These are phyloP conservation scores for Lophius piscatorius DNA, from an alignment of 2,113 vertebrate species.

Conservation along the genomic window DNA sequence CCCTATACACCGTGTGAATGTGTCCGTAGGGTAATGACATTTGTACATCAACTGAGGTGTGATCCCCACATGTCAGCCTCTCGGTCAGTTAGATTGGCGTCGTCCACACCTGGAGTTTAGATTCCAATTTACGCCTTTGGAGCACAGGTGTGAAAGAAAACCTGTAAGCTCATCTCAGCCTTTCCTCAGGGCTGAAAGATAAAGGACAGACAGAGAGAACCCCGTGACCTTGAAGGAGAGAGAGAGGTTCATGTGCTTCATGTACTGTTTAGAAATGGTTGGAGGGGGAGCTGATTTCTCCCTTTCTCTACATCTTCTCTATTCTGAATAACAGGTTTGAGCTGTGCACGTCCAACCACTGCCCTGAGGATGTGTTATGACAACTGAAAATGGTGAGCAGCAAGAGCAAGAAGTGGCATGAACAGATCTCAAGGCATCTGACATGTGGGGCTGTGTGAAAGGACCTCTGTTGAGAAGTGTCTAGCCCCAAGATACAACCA, in stretches of 20 bases:
- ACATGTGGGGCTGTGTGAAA: conserved; percentile 71
- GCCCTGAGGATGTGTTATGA: conserved; percentile 79
- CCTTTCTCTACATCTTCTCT: conserved; percentile 15
- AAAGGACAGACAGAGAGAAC: conserved; percentile 73
- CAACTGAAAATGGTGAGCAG: conserved; percentile 73
- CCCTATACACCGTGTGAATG: no score
- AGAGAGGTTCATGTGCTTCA: conserved; percentile 26
- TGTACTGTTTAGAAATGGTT: conserved; percentile 32
- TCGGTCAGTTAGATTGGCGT: conserved; percentile 35
- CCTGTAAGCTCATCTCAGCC: conserved; percentile 75
- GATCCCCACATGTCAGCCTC: neutral
- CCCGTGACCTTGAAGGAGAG: conserved; percentile 62
- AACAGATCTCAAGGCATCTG: conserved; percentile 72
- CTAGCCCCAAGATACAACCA: conserved; percentile 79
- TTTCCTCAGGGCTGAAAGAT: conserved; percentile 77
- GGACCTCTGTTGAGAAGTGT: conserved; percentile 73
- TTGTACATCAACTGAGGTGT: neutral
- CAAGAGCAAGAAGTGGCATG: conserved; percentile 82
- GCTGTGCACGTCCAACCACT: conserved; percentile 51
- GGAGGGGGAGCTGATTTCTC: conserved; percentile 28
- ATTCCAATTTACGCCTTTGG: conserved; percentile 66
- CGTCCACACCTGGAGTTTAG: conserved; percentile 67
- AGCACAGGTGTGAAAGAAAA: conserved; percentile 76
- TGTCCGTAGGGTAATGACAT: conserved; percentile 14
- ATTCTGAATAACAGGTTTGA: conserved; percentile 49